Percentiles rank a stretch among this genome's conserved stretches.
phyloP scores from a whole-genome alignment of 2,888 invertebrate species.

The Leptinotarsa rubiginosa region DNA sequence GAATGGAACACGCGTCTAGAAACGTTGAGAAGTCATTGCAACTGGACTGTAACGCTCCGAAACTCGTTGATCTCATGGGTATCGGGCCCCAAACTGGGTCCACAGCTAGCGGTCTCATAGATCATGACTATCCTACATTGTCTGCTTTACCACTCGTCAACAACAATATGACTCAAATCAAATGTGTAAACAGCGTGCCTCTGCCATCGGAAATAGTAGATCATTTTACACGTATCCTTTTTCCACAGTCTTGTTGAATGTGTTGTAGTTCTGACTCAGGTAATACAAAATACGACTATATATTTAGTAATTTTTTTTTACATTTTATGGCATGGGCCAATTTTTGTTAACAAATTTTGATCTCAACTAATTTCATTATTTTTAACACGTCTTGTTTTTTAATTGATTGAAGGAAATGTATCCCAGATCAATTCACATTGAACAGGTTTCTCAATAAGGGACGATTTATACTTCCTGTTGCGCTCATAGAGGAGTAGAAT shows the following conservation, averaged over 20 bases:
- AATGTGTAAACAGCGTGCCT: conserved; percentile 85
- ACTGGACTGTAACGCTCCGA: conserved; percentile 78
- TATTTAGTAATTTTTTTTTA: no score
- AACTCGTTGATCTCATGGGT: conserved; percentile 77
- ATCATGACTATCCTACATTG: conserved; percentile 90
- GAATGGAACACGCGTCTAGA: conserved; percentile 82
- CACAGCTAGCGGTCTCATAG: conserved; percentile 89
- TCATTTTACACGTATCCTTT: conserved; percentile 93
- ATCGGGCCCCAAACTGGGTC: conserved; percentile 77
- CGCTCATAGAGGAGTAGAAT: no score
- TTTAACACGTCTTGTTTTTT: no score
- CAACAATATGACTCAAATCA: conserved; percentile 81
- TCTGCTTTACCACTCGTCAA: conserved; percentile 76
- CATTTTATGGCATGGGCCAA: no score
- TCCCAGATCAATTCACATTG: no score
- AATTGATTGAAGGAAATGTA: no score
- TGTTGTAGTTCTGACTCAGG: not conserved
- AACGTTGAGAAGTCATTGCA: conserved; percentile 82
- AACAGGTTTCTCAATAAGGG: no score
- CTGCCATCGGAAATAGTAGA: conserved; percentile 94
- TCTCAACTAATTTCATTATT: no score
- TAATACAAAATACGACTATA: no score
- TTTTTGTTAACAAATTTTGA: no score
- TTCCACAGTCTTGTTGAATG: not conserved
- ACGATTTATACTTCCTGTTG: no score